Conservation (phyloP, 1,140 invertebrate species). For the Theocolax elegans region DNA sequence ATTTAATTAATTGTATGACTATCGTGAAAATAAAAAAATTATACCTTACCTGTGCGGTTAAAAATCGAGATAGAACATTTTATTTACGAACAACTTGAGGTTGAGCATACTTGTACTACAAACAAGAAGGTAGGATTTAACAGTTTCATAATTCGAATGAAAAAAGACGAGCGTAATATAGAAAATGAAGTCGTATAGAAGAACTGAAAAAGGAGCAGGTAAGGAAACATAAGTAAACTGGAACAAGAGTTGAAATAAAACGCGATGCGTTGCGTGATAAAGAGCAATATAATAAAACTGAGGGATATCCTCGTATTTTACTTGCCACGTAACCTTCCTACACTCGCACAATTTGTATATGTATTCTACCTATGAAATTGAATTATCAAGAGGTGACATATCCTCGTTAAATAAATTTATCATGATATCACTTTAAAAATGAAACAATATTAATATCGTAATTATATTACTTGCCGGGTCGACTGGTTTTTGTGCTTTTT, state of each 20-base stretch:
- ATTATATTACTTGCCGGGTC: too few relatives aligned
- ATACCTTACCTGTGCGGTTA: too few relatives aligned
- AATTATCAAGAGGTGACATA: slow-evolving; percentile 19
- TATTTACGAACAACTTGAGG: too few relatives aligned
- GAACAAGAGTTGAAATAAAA: slow-evolving; percentile 11
- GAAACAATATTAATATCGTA: too few relatives aligned
- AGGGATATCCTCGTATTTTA: slow-evolving; percentile 14
- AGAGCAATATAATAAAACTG: slow-evolving; percentile 30
- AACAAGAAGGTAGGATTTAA: too few relatives aligned
- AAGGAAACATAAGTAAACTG: not conserved
- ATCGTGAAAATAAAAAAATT: too few relatives aligned
- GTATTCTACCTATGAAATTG: not conserved
- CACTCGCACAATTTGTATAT: slow-evolving; percentile 1
- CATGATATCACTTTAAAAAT: slow-evolving; percentile 1
- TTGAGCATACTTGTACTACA: too few relatives aligned
- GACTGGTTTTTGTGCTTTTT: too few relatives aligned
- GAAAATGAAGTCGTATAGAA: not conserved
- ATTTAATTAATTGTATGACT: too few relatives aligned
- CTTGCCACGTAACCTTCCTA: not conserved
- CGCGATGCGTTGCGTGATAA: slow-evolving; percentile 18
- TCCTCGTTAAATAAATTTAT: not conserved
- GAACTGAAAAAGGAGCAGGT: not conserved
- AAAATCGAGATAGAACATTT: too few relatives aligned
- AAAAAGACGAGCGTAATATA: not conserved
- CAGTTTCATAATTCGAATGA: too few relatives aligned